Conservation (phyloP, 2,797 vertebrate species). For the Accipiter superciliosus region DNA sequence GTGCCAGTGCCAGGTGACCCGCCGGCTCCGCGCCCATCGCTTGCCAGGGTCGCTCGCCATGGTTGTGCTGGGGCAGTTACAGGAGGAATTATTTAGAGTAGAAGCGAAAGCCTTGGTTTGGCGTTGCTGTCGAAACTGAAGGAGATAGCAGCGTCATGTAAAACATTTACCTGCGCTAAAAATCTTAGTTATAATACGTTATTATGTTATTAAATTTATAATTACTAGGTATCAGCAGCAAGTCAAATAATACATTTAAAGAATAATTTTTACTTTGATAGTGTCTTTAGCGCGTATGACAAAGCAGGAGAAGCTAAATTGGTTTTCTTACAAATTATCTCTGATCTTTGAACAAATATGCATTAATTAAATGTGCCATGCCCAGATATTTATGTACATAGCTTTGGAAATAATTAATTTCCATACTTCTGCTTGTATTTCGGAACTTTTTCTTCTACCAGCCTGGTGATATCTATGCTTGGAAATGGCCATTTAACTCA, state of each 20-base stretch:
- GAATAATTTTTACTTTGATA: constrained; percentile 26
- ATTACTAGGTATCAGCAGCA: not conserved
- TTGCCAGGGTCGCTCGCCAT: rapidly evolving
- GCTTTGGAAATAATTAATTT: constrained; percentile 15
- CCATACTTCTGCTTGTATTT: not conserved
- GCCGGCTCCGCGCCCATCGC: rapidly evolving
- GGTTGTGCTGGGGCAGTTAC: not conserved
- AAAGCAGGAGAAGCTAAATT: not conserved
- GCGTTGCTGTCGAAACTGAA: not conserved
- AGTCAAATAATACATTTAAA: constrained; percentile 9
- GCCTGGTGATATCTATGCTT: not conserved
- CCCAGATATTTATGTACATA: not conserved
- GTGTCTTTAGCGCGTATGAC: not conserved
- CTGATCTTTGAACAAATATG: constrained; percentile 10
- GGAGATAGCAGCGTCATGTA: not conserved
- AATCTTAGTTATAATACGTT: not conserved
- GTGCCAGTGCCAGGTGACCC: not conserved
- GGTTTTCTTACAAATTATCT: constrained; percentile 28
- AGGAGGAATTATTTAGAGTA: not conserved
- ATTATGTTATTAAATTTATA: constrained; percentile 6
- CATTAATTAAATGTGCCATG: constrained; percentile 10
- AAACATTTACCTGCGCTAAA: not conserved
- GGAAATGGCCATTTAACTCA: not conserved
- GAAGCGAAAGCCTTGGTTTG: not conserved
- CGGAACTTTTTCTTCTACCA: not conserved